Conservation (phyloP, 2,888 invertebrate species). For the Parapristionchus giblindavisi region DNA sequence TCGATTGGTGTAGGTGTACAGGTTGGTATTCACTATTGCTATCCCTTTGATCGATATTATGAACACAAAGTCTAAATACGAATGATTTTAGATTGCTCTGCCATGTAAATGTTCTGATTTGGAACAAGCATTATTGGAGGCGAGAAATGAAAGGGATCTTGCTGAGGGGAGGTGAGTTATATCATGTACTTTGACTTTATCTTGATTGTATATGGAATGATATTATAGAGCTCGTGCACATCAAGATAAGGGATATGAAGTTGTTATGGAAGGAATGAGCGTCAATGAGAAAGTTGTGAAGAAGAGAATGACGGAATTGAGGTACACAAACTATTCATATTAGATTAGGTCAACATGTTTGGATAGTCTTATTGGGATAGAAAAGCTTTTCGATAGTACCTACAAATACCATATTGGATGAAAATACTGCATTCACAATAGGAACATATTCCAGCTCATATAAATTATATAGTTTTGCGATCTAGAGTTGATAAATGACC, state of each 20-base stretch:
- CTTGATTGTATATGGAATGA: no score
- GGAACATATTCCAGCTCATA: no score
- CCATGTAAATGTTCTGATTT: constrained; percentile 14
- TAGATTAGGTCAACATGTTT: no score
- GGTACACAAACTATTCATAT: no score
- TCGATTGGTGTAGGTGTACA: neutral
- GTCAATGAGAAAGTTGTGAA: neutral
- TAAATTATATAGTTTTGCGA: neutral
- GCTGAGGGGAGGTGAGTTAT: neutral
- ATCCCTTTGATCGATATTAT: neutral
- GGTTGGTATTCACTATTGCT: neutral
- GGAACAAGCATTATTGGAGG: neutral
- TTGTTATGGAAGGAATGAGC: no score
- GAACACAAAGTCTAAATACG: neutral
- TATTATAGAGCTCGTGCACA: neutral
- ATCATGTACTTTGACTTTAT: constrained; percentile 6
- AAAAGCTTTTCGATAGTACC: no score
- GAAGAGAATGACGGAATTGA: constrained; percentile 29
- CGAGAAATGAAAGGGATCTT: constrained; percentile 7
- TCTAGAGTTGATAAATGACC: neutral
- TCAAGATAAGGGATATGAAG: no score
- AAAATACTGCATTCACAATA: no score
- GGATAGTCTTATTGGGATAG: no score
- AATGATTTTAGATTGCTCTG: neutral
- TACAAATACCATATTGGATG: no score